phyloP scores from a whole-genome alignment of 1,140 invertebrate genomes.

The Limonius californicus region DNA sequence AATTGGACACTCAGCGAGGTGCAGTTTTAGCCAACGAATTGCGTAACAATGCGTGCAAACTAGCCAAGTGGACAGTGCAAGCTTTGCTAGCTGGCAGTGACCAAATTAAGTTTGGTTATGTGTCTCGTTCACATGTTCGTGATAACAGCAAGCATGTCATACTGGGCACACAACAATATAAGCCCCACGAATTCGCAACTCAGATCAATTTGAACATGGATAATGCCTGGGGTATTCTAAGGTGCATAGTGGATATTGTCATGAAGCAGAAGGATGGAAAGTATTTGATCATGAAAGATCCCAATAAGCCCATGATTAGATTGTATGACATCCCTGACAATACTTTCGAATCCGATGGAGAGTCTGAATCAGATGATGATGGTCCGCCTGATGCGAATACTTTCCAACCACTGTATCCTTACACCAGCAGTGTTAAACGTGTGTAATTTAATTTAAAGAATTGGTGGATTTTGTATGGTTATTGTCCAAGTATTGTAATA shows the following conservation, averaged over 20 bases:
- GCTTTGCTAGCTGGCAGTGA: constrained; percentile 94
- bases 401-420: constrained; percentile 44
- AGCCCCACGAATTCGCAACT: constrained; percentile 96
- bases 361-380: constrained; percentile 86
- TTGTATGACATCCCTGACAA: constrained; percentile 97
- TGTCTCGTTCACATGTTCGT: constrained; percentile 87
- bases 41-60: constrained; percentile 97
- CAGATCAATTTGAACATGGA: constrained; percentile 99
- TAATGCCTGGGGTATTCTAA: constrained; percentile 98
- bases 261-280: constrained; percentile 97
- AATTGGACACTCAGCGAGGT: constrained; percentile 94
- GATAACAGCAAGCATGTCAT: constrained; percentile 97
- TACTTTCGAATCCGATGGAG: constrained; percentile 96
- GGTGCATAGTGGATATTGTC: constrained; percentile 96
- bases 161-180: constrained; percentile 97
- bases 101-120: constrained; percentile 98
- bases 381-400: constrained; percentile 46
- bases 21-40: constrained; percentile 98
- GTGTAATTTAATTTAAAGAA: background rate
- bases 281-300: constrained; percentile 99
- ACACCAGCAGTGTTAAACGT: constrained; percentile 15
- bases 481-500: background rate
- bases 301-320: constrained; percentile 95
- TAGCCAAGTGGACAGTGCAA: constrained; percentile 99
- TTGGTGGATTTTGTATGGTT: background rate